These are phyloP conservation scores for Lepilemur ruficaudatus DNA, from an alignment of 2,797 vertebrate genomes.

Conservation along the genomic window DNA sequence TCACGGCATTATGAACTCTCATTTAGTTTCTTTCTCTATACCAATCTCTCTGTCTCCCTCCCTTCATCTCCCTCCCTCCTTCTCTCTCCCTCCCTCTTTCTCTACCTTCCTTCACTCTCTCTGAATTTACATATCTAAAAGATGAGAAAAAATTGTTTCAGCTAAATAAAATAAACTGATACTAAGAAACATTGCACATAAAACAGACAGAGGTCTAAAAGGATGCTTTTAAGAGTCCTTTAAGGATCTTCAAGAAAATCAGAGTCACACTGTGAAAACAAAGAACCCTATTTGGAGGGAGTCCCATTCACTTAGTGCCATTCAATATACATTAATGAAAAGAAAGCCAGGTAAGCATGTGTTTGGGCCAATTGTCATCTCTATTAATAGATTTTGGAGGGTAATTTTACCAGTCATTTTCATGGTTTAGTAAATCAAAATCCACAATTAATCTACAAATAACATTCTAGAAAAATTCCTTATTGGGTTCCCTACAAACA, in stretches of 20 bases:
- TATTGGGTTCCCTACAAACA: not conserved
- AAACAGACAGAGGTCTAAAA: not conserved
- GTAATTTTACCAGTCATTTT: not conserved
- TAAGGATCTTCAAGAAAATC: not conserved
- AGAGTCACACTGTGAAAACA: not conserved
- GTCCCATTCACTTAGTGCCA: not conserved
- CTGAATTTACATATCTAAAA: conserved; percentile 27
- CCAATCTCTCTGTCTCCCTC: not conserved
- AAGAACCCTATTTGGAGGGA: not conserved
- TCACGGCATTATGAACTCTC: not conserved
- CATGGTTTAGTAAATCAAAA: not conserved
- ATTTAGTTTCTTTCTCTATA: not conserved
- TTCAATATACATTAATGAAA: not conserved
- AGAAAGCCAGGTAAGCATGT: not conserved
- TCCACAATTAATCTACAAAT: not conserved
- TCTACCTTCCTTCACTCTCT: not conserved
- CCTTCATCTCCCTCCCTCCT: not conserved
- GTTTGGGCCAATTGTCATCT: not conserved
- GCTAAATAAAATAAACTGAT: not conserved
- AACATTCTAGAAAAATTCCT: not conserved
- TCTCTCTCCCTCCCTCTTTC: not conserved
- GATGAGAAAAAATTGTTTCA: not conserved
- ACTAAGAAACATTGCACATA: not conserved
- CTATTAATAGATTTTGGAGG: not conserved
- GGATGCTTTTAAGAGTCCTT: not conserved